Evolutionary conservation across 2,888 invertebrate genomes (phyloP), one percentile per base, ranked within the genome.

Genomic region (Cheilosia pagana): DNA sequence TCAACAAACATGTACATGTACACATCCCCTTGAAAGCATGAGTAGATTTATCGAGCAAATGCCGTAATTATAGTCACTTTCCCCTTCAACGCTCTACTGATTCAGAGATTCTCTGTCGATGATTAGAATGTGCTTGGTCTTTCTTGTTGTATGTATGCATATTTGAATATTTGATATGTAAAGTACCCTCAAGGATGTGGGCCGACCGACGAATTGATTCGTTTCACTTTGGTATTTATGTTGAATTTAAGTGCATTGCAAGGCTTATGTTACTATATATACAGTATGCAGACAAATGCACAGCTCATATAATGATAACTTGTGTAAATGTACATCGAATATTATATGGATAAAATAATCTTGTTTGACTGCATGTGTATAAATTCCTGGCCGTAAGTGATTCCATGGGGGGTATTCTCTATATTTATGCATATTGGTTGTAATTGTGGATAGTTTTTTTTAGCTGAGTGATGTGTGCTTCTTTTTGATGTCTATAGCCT

Each of bases 51-150:
- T 48, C 31, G 31, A 63, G 62, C 48, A 63, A 63, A 63, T 48
- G 48, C 45, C 62, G 31, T 63, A 63, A 63, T 63, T 63, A 63
- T 31, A 63, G 62, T 45, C 62, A 63, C 45, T 62, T 45, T 45
- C 28, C 45, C 62, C 48, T 45, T 43, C 45, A 60, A 60, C 48
- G n/a, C 62, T 63, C 31, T 48, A n/a, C 10, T 45, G 60, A 45
- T 45, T 43, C 59, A 19, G 43, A 45, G 43, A 45, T 45, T 45
- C 43, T 16, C 43, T 45, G 12, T 12, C 12, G 43, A 45, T 8
- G 43, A 45, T 45, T 45, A 45, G 43, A 45, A 16, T 60, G 23
- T 60, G 5, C 50, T 12, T 23, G 16, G 8, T 43, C 43, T 7
- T n/a, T 35, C 43, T 16, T 45, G 43, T 7, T 45, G 43, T 45